Conservation (phyloP, 2,113 vertebrate genomes). For the Hepsetus odoe region DNA sequence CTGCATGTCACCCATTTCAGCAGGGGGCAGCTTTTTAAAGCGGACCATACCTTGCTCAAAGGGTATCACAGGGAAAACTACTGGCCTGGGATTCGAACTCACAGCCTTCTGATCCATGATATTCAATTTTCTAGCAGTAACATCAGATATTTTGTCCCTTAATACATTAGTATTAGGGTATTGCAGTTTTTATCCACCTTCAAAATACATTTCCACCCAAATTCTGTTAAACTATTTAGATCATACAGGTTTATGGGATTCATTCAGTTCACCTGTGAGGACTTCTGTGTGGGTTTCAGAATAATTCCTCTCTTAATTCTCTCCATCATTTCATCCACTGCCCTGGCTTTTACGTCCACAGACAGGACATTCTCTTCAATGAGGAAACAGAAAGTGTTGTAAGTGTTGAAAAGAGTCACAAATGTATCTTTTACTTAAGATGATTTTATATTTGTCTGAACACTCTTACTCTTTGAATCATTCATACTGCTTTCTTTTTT, state of each 20-base stretch:
- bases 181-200: too few species aligned
- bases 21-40: too few species aligned
- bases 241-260: not conserved
- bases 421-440: not conserved
- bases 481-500: conserved; percentile 48
- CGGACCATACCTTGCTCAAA: too few species aligned
- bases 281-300: conserved; percentile 64
- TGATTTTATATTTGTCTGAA: not conserved
- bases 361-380: conserved; percentile 47
- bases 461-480: conserved; percentile 59
- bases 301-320: conserved; percentile 80
- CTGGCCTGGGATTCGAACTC: too few species aligned
- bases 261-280: conserved; percentile 59
- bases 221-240: too few species aligned
- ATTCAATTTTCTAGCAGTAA: too few species aligned
- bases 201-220: too few species aligned
- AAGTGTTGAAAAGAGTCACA: not conserved
- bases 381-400: not conserved
- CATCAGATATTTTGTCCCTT: too few species aligned
- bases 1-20: too few species aligned
- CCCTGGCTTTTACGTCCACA: conserved; percentile 66
- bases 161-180: too few species aligned
- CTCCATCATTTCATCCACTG: conserved; percentile 85
- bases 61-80: too few species aligned
- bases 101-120: too few species aligned